phyloP scores from a whole-genome alignment of 2,113 vertebrate species.

The Elephantulus edwardii region DNA sequence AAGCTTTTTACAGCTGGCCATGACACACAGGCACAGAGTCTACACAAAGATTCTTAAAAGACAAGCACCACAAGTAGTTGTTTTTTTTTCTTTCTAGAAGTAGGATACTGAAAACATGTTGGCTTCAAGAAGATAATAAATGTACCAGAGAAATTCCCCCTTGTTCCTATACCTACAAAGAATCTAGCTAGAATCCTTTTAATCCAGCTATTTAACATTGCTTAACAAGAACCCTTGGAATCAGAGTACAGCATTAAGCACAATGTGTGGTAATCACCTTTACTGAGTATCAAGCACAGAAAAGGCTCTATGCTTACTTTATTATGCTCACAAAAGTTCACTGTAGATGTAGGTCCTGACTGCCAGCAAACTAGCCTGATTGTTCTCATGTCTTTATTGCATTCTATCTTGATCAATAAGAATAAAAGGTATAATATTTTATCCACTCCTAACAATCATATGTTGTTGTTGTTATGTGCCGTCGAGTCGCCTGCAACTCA shows the following conservation, averaged over 20 bases:
- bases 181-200: background rate
- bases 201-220: background rate
- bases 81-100: background rate
- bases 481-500: too few relatives aligned
- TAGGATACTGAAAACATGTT: background rate
- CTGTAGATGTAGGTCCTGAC: background rate
- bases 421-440: background rate
- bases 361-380: background rate
- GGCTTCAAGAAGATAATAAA: background rate
- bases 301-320: background rate
- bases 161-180: background rate
- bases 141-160: background rate
- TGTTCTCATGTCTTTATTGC: background rate
- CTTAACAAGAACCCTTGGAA: background rate
- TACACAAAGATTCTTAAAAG: background rate
- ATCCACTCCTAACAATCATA: background rate
- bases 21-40: background rate
- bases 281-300: background rate
- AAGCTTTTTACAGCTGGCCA: background rate
- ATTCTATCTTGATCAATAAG: background rate
- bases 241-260: background rate
- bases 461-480: too few relatives aligned
- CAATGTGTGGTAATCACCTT: background rate
- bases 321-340: slow-evolving; percentile 4
- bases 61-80: background rate